These are phyloP conservation scores for Crambe crambe DNA, from an alignment of 37 sponge, comb jelly and placozoan genomes.

Conservation along the genomic window DNA sequence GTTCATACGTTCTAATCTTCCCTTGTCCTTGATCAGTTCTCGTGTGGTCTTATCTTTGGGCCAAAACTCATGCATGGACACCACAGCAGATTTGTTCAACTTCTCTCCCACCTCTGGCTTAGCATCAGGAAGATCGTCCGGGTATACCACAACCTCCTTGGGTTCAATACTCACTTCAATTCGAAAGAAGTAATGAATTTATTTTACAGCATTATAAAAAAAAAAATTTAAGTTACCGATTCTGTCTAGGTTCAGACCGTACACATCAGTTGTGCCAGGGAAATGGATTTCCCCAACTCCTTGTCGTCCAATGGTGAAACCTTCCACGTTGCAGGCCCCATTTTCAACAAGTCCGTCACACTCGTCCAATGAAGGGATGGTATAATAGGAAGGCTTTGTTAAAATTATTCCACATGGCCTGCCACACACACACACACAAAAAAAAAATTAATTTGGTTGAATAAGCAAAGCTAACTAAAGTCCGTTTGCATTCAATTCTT, in stretches of 20 bases:
- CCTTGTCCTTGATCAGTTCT: constrained; percentile 71
- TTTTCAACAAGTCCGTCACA: constrained; percentile 30
- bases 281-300: constrained; percentile 72
- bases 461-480: too few relatives aligned
- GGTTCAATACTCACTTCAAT: constrained; percentile 65
- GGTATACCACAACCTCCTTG: constrained; percentile 90
- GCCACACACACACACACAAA: too few relatives aligned
- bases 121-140: constrained; percentile 49
- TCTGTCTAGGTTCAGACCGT: constrained; percentile 82
- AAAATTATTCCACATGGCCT: constrained; percentile 21
- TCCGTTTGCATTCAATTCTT: too few relatives aligned
- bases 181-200: neutral
- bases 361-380: constrained; percentile 65
- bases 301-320: constrained; percentile 75
- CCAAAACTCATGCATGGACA: constrained; percentile 75
- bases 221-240: constrained; percentile 48
- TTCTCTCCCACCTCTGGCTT: constrained; percentile 80
- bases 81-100: constrained; percentile 83
- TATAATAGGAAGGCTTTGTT: constrained; percentile 61
- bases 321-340: constrained; percentile 29
- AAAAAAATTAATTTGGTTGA: too few relatives aligned
- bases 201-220: neutral
- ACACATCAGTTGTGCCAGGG: constrained; percentile 70
- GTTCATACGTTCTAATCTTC: constrained; percentile 38
- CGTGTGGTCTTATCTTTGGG: constrained; percentile 84